Conservation (phyloP, 2,113 vertebrate species). For the Sialia sialis region DNA sequence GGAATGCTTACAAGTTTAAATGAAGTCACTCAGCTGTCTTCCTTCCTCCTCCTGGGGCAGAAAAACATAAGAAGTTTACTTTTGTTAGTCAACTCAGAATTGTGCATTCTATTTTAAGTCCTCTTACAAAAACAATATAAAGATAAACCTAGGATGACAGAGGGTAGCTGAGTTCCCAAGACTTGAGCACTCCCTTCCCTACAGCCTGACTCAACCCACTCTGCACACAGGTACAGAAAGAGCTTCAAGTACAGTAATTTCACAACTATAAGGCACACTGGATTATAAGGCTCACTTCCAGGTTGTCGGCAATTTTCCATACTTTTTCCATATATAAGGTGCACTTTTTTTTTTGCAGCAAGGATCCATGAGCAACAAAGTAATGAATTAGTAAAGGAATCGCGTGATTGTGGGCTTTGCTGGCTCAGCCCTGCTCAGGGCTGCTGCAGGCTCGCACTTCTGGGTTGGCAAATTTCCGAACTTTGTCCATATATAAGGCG, state of each 20-base stretch:
- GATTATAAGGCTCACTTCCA: too few species aligned
- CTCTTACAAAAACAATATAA: not conserved
- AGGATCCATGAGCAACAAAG: too few species aligned
- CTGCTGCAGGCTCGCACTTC: too few species aligned
- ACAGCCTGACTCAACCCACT: not conserved
- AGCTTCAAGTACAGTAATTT: not conserved
- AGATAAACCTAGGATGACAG: not conserved
- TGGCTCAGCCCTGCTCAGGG: too few species aligned
- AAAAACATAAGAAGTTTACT: not conserved
- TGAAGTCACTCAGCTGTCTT: not conserved
- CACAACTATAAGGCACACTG: too few species aligned
- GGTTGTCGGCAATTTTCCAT: too few species aligned
- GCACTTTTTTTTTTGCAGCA: too few species aligned
- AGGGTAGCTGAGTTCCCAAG: not conserved
- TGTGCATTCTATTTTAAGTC: not conserved
- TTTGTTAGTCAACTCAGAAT: not conserved
- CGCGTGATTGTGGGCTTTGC: too few species aligned
- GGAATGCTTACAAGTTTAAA: not conserved
- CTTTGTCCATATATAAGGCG: too few species aligned
- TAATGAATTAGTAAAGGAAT: too few species aligned
- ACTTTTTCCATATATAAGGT: too few species aligned
- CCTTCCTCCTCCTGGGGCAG: not conserved
- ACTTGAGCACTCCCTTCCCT: not conserved
- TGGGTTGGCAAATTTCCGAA: too few species aligned
- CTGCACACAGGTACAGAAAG: fast-evolving